Evolutionary conservation across 2,888 invertebrate species (phyloP).

Genomic region (Himalopsyche kuldschensis): DNA sequence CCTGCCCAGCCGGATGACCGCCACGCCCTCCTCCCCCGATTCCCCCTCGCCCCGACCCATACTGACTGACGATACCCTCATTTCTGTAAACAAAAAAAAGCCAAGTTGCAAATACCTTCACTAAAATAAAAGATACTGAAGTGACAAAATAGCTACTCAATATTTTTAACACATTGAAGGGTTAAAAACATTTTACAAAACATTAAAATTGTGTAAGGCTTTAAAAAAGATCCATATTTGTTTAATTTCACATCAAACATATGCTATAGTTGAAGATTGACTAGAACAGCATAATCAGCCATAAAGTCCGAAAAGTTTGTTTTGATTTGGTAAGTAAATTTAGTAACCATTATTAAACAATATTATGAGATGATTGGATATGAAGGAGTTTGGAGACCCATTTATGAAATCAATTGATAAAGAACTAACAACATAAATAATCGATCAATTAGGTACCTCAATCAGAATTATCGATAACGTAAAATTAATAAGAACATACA

Average conservation of each 20-base stretch:
- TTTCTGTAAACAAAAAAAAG: conserved; percentile 48
- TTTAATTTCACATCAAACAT: too few relatives aligned
- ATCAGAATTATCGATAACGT: background rate
- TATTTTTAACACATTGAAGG: background rate
- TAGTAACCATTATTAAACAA: too few relatives aligned
- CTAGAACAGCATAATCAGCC: background rate
- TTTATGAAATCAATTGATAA: background rate
- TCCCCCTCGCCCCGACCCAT: conserved; percentile 33
- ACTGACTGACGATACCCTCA: conserved; percentile 50
- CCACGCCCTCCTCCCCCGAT: conserved; percentile 40
- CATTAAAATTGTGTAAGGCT: too few relatives aligned
- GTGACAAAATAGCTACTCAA: background rate
- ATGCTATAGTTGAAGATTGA: too few relatives aligned
- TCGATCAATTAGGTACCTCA: background rate
- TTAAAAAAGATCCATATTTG: too few relatives aligned
- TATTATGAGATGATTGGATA: background rate
- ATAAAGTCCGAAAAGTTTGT: background rate
- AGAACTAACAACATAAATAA: background rate
- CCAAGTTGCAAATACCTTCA: conserved; percentile 39
- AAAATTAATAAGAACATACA: too few relatives aligned
- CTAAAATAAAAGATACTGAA: conserved; percentile 1
- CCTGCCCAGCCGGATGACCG: conserved; percentile 46
- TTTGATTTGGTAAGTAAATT: too few relatives aligned
- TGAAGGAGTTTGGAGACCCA: background rate
- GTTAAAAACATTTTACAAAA: too few relatives aligned